These are phyloP conservation scores for Callocephalon fimbriatum DNA, from an alignment of 2,113 vertebrate species.

Conservation along the genomic window DNA sequence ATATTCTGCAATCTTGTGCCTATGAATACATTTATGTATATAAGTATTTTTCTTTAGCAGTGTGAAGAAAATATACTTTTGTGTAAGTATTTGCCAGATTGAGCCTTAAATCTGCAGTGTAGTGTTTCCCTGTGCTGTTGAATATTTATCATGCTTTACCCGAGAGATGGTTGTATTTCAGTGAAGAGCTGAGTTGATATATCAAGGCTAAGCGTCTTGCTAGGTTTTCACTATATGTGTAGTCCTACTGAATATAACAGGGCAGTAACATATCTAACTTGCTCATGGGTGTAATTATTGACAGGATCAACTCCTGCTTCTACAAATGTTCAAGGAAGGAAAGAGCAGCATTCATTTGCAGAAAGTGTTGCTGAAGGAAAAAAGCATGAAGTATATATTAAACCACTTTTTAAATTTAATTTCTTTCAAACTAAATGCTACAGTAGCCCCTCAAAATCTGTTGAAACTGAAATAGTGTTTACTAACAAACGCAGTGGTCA, in stretches of 20 bases:
- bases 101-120: conserved; percentile 52
- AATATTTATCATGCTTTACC: conserved; percentile 54
- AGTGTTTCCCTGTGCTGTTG: conserved; percentile 33
- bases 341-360: neutral
- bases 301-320: neutral
- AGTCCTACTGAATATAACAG: neutral
- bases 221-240: neutral
- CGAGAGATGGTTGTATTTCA: conserved; percentile 39
- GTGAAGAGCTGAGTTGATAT: conserved; percentile 39
- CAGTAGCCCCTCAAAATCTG: neutral
- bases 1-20: neutral
- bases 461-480: conserved; percentile 12
- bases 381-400: neutral
- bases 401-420: neutral
- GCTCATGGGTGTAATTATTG: neutral
- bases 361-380: neutral
- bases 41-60: conserved; percentile 52
- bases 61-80: conserved; percentile 40
- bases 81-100: conserved; percentile 54
- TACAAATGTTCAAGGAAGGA: neutral
- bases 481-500: neutral
- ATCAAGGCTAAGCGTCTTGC: conserved; percentile 29
- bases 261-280: neutral
- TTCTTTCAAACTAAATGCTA: neutral
- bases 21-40: neutral